A percentile compares a stretch with the other conserved stretches of the same genome.
Evolutionary conservation across 53 echinoderm and acorn worm genomes (phyloP).

Genomic region (Hippasteria phrygiana): DNA sequence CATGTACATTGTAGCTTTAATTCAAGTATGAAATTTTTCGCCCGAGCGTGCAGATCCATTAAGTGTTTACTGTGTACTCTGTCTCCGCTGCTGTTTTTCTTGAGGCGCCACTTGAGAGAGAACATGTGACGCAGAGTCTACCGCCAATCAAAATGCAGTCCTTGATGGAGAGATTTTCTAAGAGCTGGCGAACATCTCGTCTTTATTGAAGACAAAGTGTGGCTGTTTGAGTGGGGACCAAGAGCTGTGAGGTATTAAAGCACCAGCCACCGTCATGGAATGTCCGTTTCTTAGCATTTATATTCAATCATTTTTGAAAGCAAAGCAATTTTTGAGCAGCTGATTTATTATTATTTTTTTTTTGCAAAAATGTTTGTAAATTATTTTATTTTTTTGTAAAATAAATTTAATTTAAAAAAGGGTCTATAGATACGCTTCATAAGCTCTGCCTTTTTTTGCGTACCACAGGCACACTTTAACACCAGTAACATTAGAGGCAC

Average conservation of each 20-base stretch:
- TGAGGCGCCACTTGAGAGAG: conserved; percentile 19
- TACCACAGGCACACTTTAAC: no score
- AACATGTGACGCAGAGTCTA: not conserved
- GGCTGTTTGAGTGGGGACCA: not conserved
- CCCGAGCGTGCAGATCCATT: not conserved
- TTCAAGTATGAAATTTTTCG: not conserved
- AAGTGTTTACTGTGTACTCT: conserved; percentile 37
- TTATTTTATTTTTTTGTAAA: no score
- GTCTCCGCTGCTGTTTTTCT: not conserved
- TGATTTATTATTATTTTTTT: no score
- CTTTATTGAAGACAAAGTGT: not conserved
- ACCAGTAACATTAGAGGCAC: no score
- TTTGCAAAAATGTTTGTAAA: no score
- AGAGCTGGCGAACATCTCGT: not conserved
- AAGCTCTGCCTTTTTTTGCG: no score
- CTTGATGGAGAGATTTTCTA: not conserved
- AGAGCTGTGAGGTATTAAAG: not conserved
- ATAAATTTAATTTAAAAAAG: no score
- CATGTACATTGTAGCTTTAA: no score
- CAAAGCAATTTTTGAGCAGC: no score
- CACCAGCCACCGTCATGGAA: not conserved
- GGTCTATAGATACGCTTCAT: no score
- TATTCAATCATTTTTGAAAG: no score
- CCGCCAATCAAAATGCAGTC: not conserved
- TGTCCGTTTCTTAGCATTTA: no score